These are phyloP conservation scores for Pitta sordida DNA, from an alignment of 2,113 vertebrate species.

Conservation along the genomic window DNA sequence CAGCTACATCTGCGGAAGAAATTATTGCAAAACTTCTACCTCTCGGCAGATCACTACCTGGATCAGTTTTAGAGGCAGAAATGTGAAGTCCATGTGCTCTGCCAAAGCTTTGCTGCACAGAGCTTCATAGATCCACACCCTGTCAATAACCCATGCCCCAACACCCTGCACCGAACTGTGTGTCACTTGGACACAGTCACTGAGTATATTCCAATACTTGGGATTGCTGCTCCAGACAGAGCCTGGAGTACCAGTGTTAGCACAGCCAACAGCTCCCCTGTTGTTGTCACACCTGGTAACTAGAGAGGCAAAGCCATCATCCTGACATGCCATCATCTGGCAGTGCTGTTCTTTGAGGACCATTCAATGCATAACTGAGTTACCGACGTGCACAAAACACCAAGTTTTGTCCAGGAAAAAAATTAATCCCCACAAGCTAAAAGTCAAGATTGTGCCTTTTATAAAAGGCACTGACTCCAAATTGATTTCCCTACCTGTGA, in stretches of 20 bases:
- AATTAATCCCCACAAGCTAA: neutral
- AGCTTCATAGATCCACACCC: neutral
- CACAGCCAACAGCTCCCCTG: neutral
- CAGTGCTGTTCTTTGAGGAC: accelerated
- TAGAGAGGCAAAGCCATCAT: neutral
- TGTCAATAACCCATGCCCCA: neutral
- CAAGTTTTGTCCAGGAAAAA: neutral
- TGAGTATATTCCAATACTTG: accelerated
- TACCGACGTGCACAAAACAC: neutral
- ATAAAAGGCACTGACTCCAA: neutral
- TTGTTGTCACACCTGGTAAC: neutral
- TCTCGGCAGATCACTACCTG: neutral
- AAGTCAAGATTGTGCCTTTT: neutral
- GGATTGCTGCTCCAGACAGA: neutral
- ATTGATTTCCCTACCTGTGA: neutral
- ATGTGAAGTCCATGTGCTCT: neutral
- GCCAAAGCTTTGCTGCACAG: neutral
- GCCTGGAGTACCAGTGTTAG: neutral
- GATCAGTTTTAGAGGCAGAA: neutral
- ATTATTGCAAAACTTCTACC: neutral
- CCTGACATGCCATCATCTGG: neutral
- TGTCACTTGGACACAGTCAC: neutral
- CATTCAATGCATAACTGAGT: neutral
- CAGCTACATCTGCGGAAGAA: conserved; percentile 16
- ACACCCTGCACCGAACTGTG: accelerated